phyloP scores from a whole-genome alignment of 2,797 vertebrate species.

The Geotria australis region DNA sequence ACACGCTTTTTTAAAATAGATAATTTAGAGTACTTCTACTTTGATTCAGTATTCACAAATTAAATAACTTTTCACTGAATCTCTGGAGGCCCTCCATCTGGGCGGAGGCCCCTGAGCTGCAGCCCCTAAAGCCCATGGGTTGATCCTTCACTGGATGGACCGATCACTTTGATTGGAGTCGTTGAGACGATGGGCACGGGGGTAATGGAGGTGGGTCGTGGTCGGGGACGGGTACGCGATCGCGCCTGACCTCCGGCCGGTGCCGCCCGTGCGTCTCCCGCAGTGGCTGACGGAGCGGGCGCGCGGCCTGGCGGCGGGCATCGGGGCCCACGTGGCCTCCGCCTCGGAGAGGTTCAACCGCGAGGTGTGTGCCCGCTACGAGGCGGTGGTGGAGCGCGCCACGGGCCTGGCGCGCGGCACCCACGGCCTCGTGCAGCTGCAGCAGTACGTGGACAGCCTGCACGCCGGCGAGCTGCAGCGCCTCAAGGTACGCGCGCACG shows the following conservation, averaged over 20 bases:
- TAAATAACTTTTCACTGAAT: too few species aligned
- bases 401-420: constrained; percentile 10
- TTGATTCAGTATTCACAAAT: too few species aligned
- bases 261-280: constrained; percentile 2
- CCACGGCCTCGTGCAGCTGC: constrained; percentile 10
- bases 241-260: constrained; percentile 14
- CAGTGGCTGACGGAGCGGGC: constrained; percentile 23
- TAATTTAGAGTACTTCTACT: too few species aligned
- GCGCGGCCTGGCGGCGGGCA: constrained; percentile 23
- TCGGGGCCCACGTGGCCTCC: constrained; percentile 30
- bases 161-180: too few species aligned
- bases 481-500: constrained; percentile 15
- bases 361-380: constrained; percentile 14
- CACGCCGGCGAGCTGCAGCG: constrained; percentile 6
- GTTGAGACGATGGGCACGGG: too few species aligned
- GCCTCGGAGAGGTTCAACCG: constrained; percentile 23
- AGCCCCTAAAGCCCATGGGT: too few species aligned
- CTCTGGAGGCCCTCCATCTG: too few species aligned
- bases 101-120: too few species aligned
- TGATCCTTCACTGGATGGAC: too few species aligned
- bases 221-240: too few species aligned
- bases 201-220: too few species aligned
- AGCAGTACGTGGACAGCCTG: constrained; percentile 8
- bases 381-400: constrained; percentile 18
- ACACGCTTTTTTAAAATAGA: too few species aligned